A percentile compares a stretch with the other conserved stretches of the same genome.
Conservation (phyloP, 2,113 vertebrate genomes). For the Corythornis cristatus region DNA sequence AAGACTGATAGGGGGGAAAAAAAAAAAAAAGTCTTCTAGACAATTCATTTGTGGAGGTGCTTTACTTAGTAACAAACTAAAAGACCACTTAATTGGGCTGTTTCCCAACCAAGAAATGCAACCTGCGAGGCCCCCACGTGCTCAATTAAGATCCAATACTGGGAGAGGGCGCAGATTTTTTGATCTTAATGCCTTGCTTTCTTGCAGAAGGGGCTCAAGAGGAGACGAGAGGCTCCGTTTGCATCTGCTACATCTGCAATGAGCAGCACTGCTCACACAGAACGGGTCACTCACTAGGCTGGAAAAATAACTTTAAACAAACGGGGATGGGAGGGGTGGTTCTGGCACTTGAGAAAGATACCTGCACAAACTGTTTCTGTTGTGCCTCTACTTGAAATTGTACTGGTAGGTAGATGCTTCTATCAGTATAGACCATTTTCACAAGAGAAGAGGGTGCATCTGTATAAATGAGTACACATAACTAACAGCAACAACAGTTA, state of each 20-base stretch:
- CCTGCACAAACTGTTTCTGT: background rate
- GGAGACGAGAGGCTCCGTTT: background rate
- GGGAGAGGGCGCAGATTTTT: background rate
- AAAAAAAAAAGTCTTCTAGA: background rate
- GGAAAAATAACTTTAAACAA: background rate
- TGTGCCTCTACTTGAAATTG: background rate
- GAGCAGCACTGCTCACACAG: fast-evolving
- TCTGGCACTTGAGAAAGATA: background rate
- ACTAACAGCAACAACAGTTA: background rate
- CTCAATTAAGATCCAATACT: fast-evolving
- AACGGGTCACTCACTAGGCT: background rate
- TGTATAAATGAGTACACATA: background rate
- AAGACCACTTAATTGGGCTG: background rate
- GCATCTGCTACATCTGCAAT: background rate
- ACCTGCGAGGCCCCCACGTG: background rate
- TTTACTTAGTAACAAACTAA: background rate
- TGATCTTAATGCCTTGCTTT: background rate
- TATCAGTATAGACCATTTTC: background rate
- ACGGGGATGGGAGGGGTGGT: background rate
- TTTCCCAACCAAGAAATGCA: background rate
- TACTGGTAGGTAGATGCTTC: background rate
- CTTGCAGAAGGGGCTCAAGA: background rate
- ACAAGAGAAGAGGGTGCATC: background rate
- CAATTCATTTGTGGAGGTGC: background rate
- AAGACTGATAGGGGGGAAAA: background rate